Percentiles rank a stretch among this genome's conserved stretches.
Evolutionary conservation across 2,113 vertebrate species (phyloP).

Genomic region (Geococcyx californianus): DNA sequence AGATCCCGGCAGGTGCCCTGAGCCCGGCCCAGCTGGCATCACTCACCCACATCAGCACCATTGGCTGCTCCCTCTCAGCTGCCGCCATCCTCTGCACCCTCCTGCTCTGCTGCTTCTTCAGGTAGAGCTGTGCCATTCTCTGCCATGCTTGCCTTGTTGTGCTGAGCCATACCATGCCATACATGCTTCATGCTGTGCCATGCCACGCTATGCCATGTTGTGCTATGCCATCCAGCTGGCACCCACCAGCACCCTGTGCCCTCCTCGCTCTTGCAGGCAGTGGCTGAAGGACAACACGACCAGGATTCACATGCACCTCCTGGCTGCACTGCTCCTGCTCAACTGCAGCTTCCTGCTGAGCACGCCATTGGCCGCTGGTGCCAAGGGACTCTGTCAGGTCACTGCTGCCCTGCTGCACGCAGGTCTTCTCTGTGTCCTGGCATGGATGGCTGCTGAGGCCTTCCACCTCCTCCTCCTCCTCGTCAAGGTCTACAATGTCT

Average conservation of each 20-base stretch:
- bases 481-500: not conserved
- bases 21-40: not conserved
- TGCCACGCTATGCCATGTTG: no score
- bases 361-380: accelerated
- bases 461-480: not conserved
- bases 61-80: not conserved
- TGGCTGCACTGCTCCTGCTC: not conserved
- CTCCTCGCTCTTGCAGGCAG: not conserved
- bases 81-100: not conserved
- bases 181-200: not conserved
- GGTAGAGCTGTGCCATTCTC: accelerated
- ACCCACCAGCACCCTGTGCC: not conserved
- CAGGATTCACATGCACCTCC: not conserved
- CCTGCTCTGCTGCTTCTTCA: not conserved
- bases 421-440: not conserved
- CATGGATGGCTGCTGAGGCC: not conserved
- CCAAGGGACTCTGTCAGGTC: not conserved
- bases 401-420: accelerated
- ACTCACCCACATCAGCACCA: not conserved
- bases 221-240: accelerated
- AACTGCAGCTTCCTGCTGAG: not conserved
- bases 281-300: not conserved
- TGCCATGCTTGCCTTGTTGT: not conserved
- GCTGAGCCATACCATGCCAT: not conserved
- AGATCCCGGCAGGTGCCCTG: not conserved